Evolutionary conservation across 2,113 vertebrate genomes (phyloP), one percentile per base, ranked within the genome.

Genomic region (Platysternon megacephalum): DNA sequence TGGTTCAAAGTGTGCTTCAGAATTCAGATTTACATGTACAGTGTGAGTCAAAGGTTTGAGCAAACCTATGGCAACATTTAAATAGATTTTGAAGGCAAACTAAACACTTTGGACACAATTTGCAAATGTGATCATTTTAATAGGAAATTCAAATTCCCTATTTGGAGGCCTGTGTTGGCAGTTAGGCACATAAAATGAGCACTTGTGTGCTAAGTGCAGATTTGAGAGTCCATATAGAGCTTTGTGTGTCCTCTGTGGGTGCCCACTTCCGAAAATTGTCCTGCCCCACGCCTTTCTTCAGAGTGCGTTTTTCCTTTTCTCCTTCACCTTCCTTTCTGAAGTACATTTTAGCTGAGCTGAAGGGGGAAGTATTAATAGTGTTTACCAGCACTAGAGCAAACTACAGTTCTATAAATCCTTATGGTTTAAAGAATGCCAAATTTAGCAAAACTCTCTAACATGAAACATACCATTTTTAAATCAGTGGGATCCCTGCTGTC

Each of bases 91-190:
- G 55, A 82, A 89, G 16, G 46, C 58, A 90, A 48, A 12, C 11
- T 28, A 90, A 5, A 19, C 6, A 10, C 76, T 35, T 51, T 48
- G 8, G 4, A 10, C 55, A 90, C 8, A 1, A 72, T 95, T 88
- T 90, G 22, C 35, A 87, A 79, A 22, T 44, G 46, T 85, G 46
- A 17, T 93, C 29, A 86, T 96, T 94, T 92, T 93, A 90, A 76
- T 83, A 35, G 93, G 82, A 86, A 89, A 91, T 24, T 10, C 58
- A 52, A 78, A 92, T 87, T 91, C 85, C 82, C 10, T 29, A 94
- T 90, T 82, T 88, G 58, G 48, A 82, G 87, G 24, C 86, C 92
- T 26, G 68, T 32, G 87, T 85, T 91, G 88, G 58, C 28, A 35
- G 74, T 72, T 48, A 21, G 11, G 11, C 90, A 74, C 79, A 46